phyloP scores from a whole-genome alignment of 2,797 vertebrate species.

The Phrynocephalus guinanensis region DNA sequence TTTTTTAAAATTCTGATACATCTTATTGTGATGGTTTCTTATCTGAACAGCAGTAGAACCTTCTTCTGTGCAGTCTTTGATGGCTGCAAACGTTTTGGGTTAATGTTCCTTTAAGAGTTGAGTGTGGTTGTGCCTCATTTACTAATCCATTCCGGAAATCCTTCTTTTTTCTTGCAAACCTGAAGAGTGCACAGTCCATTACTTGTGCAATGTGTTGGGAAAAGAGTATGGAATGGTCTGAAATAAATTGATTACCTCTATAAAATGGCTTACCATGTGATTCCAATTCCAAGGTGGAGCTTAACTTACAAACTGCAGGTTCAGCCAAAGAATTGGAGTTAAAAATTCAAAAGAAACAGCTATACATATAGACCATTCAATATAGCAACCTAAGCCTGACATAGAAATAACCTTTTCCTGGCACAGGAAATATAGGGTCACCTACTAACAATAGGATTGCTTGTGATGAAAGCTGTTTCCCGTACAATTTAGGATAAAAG shows the following conservation, averaged over 20 bases:
- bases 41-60: not conserved
- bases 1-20: not conserved
- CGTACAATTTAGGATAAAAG: conserved; percentile 23
- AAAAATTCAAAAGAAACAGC: not conserved
- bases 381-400: not conserved
- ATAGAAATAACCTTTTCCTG: conserved; percentile 26
- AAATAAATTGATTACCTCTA: conserved; percentile 48
- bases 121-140: conserved; percentile 32
- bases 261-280: conserved; percentile 53
- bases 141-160: conserved; percentile 44
- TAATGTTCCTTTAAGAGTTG: conserved; percentile 17
- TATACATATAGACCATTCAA: conserved; percentile 4
- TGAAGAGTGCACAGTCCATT: conserved; percentile 51
- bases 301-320: conserved; percentile 20
- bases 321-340: conserved; percentile 28
- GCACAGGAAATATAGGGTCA: not conserved
- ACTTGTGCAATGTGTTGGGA: conserved; percentile 39
- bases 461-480: conserved; percentile 18
- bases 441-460: conserved; percentile 1
- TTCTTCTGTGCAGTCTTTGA: conserved; percentile 5
- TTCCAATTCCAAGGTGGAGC: conserved; percentile 40
- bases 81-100: not conserved
- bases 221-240: conserved; percentile 48
- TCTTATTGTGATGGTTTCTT: not conserved
- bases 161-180: conserved; percentile 44